phyloP scores from a whole-genome alignment of 2,888 invertebrate genomes.

The Andrena flavipes region DNA sequence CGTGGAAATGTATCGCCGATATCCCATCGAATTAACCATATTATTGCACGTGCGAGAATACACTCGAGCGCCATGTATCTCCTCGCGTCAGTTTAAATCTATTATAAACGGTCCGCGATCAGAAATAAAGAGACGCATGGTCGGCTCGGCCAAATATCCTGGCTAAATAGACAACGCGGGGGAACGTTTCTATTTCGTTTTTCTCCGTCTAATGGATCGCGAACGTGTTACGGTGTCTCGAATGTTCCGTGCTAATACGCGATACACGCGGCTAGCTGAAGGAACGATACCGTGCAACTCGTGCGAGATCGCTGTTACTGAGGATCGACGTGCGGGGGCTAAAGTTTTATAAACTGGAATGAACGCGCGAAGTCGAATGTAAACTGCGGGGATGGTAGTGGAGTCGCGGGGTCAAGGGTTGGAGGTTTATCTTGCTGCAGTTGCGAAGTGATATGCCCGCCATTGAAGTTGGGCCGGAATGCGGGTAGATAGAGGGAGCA shows the following conservation, averaged over 20 bases:
- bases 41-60: conserved; percentile 23
- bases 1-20: conserved; percentile 30
- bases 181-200: neutral
- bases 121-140: neutral
- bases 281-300: conserved; percentile 52
- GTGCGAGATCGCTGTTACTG: conserved; percentile 52
- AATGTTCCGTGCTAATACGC: conserved; percentile 48
- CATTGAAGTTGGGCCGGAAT: conserved; percentile 72
- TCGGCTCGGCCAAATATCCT: neutral
- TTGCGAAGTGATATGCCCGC: conserved; percentile 73
- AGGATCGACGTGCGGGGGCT: conserved; percentile 45
- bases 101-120: conserved; percentile 13
- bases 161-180: neutral
- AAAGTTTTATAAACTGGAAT: conserved; percentile 77
- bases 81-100: conserved; percentile 14
- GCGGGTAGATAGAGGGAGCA: conserved; percentile 63
- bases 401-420: conserved; percentile 73
- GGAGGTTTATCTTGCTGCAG: conserved; percentile 75
- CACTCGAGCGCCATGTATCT: conserved; percentile 7
- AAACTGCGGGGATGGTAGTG: conserved; percentile 62
- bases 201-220: neutral
- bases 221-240: conserved; percentile 13
- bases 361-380: conserved; percentile 72
- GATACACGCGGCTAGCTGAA: conserved; percentile 22
- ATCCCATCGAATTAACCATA: conserved; percentile 41